Evolutionary conservation across 1,140 invertebrate species (phyloP).

Genomic region (Aphis gossypii): DNA sequence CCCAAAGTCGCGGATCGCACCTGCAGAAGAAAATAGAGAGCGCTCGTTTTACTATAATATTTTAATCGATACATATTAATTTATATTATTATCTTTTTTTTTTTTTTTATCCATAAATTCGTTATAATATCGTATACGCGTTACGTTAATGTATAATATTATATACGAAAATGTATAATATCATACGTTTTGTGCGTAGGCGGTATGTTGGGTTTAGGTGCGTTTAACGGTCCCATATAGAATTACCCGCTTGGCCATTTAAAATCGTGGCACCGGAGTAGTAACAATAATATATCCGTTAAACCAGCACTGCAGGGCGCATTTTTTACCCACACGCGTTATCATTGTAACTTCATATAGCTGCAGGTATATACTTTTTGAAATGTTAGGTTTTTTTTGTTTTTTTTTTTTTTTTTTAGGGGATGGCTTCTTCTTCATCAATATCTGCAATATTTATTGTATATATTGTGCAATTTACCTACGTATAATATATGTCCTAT

Average conservation of each 20-base stretch:
- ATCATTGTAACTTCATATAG: too few relatives aligned
- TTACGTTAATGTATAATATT: neutral
- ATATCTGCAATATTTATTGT: too few relatives aligned
- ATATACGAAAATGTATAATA: neutral
- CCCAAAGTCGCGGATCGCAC: neutral
- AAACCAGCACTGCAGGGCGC: neutral
- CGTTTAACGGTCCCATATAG: conserved; percentile 10
- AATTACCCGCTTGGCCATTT: neutral
- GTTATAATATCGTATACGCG: neutral
- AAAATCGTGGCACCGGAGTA: neutral
- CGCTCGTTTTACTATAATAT: neutral
- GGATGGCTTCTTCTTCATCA: too few relatives aligned
- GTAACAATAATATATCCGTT: conserved; percentile 6
- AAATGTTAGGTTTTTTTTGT: too few relatives aligned
- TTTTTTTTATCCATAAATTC: neutral
- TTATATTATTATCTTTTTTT: too few relatives aligned
- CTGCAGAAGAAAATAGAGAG: neutral
- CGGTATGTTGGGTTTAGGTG: neutral
- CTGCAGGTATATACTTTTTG: too few relatives aligned
- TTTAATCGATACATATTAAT: neutral
- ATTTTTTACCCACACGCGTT: neutral
- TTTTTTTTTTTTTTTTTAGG: too few relatives aligned
- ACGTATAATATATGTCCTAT: too few relatives aligned
- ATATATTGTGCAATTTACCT: too few relatives aligned
- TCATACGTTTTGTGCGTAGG: neutral